Conservation (phyloP, 2,888 invertebrate species). For the Euplagia quadripunctaria region DNA sequence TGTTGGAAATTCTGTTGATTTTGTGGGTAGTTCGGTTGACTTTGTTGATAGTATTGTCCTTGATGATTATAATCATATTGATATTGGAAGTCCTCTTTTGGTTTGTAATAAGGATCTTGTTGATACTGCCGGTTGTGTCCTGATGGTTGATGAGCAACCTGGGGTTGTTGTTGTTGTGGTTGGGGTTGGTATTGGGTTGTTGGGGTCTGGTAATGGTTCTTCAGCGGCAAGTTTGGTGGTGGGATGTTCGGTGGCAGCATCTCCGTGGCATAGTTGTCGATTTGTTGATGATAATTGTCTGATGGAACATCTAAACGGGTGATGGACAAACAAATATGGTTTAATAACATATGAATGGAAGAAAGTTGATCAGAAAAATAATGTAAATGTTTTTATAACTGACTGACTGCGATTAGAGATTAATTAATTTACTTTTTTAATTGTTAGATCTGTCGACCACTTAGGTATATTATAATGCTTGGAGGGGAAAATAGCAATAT, state of each 20-base stretch:
- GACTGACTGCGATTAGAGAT: neutral
- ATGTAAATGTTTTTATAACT: neutral
- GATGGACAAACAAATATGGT: constrained; percentile 58
- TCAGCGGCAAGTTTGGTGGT: constrained; percentile 73
- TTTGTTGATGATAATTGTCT: constrained; percentile 84
- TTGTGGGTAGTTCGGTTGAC: constrained; percentile 40
- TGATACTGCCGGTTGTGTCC: constrained; percentile 25
- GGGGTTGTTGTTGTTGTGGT: constrained; percentile 19
- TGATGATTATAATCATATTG: constrained; percentile 40
- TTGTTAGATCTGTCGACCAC: neutral
- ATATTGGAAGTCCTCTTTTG: constrained; percentile 36
- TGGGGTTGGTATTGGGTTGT: constrained; percentile 53
- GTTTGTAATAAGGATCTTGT: constrained; percentile 37
- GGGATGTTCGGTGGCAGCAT: constrained; percentile 73
- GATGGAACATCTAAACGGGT: constrained; percentile 68
- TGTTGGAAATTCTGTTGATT: constrained; percentile 40
- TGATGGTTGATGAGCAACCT: constrained; percentile 34
- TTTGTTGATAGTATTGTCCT: constrained; percentile 35
- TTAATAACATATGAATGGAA: constrained; percentile 60
- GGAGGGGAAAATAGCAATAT: too few relatives aligned
- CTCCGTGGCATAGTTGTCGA: constrained; percentile 82
- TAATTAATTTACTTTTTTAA: neutral
- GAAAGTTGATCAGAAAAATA: constrained; percentile 46
- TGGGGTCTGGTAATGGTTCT: constrained; percentile 79
- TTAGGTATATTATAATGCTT: neutral